These are phyloP conservation scores for Anseranas semipalmata DNA, from an alignment of 2,113 vertebrate genomes.

Conservation along the genomic window DNA sequence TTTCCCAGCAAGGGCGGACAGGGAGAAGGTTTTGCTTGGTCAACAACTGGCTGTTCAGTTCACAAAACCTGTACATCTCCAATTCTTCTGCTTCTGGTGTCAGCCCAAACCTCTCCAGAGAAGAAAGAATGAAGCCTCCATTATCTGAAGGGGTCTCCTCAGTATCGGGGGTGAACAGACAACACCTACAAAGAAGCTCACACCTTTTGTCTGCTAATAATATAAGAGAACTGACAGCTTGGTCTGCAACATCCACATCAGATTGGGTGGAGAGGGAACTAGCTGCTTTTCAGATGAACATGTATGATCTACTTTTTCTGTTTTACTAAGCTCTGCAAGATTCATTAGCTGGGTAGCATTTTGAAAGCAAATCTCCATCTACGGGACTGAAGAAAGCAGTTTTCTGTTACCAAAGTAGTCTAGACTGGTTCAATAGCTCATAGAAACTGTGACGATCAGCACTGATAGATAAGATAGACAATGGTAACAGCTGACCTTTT, in stretches of 20 bases:
- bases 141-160: slow-evolving; percentile 30
- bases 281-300: slow-evolving; percentile 5
- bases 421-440: slow-evolving; percentile 49
- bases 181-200: background rate
- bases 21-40: background rate
- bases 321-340: slow-evolving; percentile 38
- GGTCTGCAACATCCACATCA: background rate
- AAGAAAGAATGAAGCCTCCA: slow-evolving; percentile 24
- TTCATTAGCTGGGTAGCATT: slow-evolving; percentile 21
- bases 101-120: background rate
- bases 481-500: slow-evolving; percentile 16
- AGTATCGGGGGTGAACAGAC: slow-evolving; percentile 16
- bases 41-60: background rate
- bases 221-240: background rate
- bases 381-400: slow-evolving; percentile 18
- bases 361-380: slow-evolving; percentile 25
- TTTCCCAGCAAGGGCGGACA: slow-evolving; percentile 1
- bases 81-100: background rate
- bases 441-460: slow-evolving; percentile 44
- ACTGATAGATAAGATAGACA: slow-evolving; percentile 59
- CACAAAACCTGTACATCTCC: background rate
- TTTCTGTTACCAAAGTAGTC: slow-evolving; percentile 39
- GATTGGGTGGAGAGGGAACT: background rate
- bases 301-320: background rate
- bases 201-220: background rate